Percentiles rank a stretch among this genome's conserved stretches.
These are phyloP conservation scores for Noturus placidus DNA, from an alignment of 2,113 vertebrate genomes.

Conservation along the genomic window DNA sequence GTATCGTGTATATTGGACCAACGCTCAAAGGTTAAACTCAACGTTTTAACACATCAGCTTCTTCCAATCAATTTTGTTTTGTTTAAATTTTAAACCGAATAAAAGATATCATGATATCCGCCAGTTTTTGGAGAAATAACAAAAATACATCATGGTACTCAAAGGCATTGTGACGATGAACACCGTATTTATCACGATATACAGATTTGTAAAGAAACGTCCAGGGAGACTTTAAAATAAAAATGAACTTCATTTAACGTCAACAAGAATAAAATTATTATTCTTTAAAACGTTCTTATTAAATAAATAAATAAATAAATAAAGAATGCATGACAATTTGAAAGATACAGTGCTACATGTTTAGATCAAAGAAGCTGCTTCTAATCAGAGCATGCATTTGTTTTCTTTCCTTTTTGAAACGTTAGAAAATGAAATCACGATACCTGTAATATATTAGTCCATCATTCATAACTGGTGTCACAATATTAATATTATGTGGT, in stretches of 20 bases:
- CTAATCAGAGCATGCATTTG: neutral
- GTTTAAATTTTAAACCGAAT: neutral
- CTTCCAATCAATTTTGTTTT: neutral
- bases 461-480: neutral
- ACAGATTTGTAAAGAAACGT: neutral
- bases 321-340: neutral
- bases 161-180: neutral
- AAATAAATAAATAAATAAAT: too few species aligned
- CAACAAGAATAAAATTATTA: too few species aligned
- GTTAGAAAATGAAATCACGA: neutral
- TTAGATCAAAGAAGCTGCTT: neutral
- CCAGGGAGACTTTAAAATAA: neutral
- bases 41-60: neutral
- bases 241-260: neutral
- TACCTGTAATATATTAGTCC: neutral
- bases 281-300: too few species aligned
- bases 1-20: neutral
- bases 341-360: neutral
- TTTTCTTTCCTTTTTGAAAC: neutral
- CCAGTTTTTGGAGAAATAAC: neutral
- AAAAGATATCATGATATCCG: neutral
- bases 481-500: neutral
- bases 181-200: too few species aligned
- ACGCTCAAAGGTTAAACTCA: neutral
- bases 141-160: neutral